These are phyloP conservation scores for Aphidius colemani DNA, from an alignment of 2,888 invertebrate species.

Conservation along the genomic window DNA sequence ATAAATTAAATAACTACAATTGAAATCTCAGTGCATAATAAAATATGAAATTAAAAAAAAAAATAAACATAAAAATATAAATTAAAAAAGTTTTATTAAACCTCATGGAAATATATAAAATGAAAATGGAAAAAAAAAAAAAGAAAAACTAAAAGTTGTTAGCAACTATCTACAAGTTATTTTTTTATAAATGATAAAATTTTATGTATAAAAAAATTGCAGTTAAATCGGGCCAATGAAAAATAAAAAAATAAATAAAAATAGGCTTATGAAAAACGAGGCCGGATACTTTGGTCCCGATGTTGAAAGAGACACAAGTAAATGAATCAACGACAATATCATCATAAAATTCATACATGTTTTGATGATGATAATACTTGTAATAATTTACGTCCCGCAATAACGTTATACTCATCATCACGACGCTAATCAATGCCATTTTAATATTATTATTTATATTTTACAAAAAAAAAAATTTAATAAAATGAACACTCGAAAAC, in stretches of 20 bases:
- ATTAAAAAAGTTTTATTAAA: neutral
- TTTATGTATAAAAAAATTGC: conserved; percentile 45
- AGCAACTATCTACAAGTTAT: neutral
- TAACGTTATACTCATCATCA: conserved; percentile 13
- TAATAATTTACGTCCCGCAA: conserved; percentile 19
- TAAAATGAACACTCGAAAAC: too few species aligned
- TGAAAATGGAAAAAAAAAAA: neutral
- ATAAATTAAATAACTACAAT: conserved; percentile 1
- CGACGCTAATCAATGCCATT: conserved; percentile 13
- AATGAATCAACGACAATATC: conserved; percentile 3
- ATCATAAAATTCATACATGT: conserved; percentile 11
- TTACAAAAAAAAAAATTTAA: too few species aligned
- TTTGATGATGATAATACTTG: neutral
- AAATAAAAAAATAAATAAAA: conserved; percentile 21
- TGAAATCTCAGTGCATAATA: conserved; percentile 18
- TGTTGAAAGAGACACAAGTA: neutral
- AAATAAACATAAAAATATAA: neutral
- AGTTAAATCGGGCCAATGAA: conserved; percentile 37
- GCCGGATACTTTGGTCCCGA: conserved; percentile 23
- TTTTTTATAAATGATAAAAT: conserved; percentile 20
- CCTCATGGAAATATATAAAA: neutral
- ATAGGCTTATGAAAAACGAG: conserved; percentile 15
- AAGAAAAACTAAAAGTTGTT: neutral
- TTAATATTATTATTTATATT: too few species aligned
- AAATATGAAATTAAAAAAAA: conserved; percentile 9